These are phyloP conservation scores for Hoplodrina ambigua DNA, from an alignment of 2,888 invertebrate genomes.

Conservation along the genomic window DNA sequence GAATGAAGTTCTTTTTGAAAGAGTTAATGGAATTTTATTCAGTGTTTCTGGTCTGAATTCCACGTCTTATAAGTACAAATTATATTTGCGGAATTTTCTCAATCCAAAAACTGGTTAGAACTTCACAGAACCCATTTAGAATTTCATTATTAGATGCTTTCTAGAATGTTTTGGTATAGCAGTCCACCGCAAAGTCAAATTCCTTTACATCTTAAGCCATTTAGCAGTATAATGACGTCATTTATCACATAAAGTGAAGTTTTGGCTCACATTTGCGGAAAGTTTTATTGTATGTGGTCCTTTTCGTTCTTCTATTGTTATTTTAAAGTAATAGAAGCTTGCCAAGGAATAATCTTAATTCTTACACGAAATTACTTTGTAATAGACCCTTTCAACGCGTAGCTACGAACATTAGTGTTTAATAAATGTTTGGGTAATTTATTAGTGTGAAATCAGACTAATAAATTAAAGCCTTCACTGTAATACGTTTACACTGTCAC, in stretches of 20 bases:
- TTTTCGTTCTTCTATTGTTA: slow-evolving; percentile 47
- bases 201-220: slow-evolving; percentile 36
- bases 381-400: slow-evolving; percentile 2
- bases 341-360: slow-evolving; percentile 41
- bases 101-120: not conserved
- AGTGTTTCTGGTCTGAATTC: not conserved
- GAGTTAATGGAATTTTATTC: not conserved
- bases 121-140: not conserved
- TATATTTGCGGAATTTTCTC: not conserved
- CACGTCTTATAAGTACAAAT: not conserved
- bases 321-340: slow-evolving; percentile 46
- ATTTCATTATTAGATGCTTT: slow-evolving; percentile 10
- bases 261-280: slow-evolving; percentile 68
- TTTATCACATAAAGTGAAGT: slow-evolving; percentile 66
- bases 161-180: slow-evolving; percentile 23
- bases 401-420: slow-evolving; percentile 14
- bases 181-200: slow-evolving; percentile 8
- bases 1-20: not conserved
- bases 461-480: slow-evolving; percentile 30
- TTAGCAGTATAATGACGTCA: slow-evolving; percentile 66
- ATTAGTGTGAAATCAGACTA: slow-evolving; percentile 41
- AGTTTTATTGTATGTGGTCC: slow-evolving; percentile 62
- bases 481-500: slow-evolving; percentile 29
- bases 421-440: slow-evolving; percentile 25
- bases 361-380: slow-evolving; percentile 14